Base-by-base conservation (phyloP, 2,888 invertebrate species). In the Drosophila paramelanica region DNA sequence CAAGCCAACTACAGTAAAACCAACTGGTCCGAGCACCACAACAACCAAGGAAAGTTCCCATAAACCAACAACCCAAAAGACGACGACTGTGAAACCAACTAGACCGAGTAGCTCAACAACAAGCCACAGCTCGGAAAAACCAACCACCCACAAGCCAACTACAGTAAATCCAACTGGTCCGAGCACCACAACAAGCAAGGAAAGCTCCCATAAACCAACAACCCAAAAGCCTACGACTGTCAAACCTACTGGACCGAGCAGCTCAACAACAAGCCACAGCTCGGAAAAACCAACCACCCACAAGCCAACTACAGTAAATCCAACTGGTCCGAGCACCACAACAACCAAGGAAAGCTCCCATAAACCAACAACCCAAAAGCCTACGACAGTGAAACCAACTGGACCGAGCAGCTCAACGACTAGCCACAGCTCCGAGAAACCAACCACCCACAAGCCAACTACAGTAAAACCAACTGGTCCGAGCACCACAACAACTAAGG, bases 401-500 rank as follows among this genome's bases (percentile, higher is more conserved):
- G 31, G 31, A 31, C 31, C 31, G n/a, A 13, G 49, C 20, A 49
- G 7, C 8, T 8, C 42, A 10, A 11, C 43, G 0, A 27, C 43
- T 0, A 25, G 11, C 1, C 25, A n/a, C 0, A 53, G 11, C 5
- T 31, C 31, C 10, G 10, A 31, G 10, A 31, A 31, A 31, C 31
- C 31, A 31, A 31, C 31, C 0, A 56, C 58, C 1, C 25, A n/a
- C 14, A 10, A 25, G 11, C 36, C 11, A 1, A 39, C 67, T 5
- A 64, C 67, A 0, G 1, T 6, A 1, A 66, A 53, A 25, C 42
- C 67, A 20, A 57, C 43, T 1, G 3, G 1, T 0, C 7, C 14
- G 10, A 36, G 13, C 4, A 13, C 36, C 3, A 14, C 25, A 1
- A 51, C 50, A 51, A 11, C 11, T 5, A 14, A 14, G 17, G 0